Percentiles rank a stretch among this genome's conserved stretches.
These are phyloP conservation scores for Characodon lateralis DNA, from an alignment of 2,797 vertebrate genomes.

Conservation along the genomic window DNA sequence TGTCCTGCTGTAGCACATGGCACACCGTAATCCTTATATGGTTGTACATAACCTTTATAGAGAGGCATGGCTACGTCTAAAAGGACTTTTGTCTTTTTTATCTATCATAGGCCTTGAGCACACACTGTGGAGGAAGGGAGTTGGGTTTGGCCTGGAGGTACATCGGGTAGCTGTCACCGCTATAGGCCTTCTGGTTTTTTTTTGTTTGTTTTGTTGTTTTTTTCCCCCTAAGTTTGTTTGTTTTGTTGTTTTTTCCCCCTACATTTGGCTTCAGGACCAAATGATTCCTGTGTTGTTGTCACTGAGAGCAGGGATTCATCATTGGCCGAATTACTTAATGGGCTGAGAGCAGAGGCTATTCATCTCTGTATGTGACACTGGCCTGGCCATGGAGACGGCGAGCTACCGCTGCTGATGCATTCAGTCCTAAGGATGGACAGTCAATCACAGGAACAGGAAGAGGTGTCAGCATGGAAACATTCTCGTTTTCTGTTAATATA, in stretches of 20 bases:
- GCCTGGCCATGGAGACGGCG: constrained; percentile 65
- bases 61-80: constrained; percentile 43
- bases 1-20: neutral
- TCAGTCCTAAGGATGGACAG: constrained; percentile 26
- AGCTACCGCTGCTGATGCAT: constrained; percentile 36
- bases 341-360: constrained; percentile 77
- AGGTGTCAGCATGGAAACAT: neutral
- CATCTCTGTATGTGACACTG: constrained; percentile 77
- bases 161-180: constrained; percentile 56
- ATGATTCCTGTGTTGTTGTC: constrained; percentile 79
- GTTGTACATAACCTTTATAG: too few relatives aligned
- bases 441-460: constrained; percentile 3
- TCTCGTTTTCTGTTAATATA: neutral
- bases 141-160: constrained; percentile 44
- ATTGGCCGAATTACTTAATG: constrained; percentile 80
- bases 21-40: too few relatives aligned
- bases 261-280: constrained; percentile 71
- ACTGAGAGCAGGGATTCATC: constrained; percentile 79
- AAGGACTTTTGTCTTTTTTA: constrained; percentile 66
- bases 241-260: constrained; percentile 12
- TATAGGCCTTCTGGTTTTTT: constrained; percentile 37
- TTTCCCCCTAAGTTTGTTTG: neutral
- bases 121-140: constrained; percentile 7
- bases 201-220: constrained; percentile 22
- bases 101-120: constrained; percentile 70